These are phyloP conservation scores for Perizoma affinitatum DNA, from an alignment of 2,888 invertebrate species.

Conservation along the genomic window DNA sequence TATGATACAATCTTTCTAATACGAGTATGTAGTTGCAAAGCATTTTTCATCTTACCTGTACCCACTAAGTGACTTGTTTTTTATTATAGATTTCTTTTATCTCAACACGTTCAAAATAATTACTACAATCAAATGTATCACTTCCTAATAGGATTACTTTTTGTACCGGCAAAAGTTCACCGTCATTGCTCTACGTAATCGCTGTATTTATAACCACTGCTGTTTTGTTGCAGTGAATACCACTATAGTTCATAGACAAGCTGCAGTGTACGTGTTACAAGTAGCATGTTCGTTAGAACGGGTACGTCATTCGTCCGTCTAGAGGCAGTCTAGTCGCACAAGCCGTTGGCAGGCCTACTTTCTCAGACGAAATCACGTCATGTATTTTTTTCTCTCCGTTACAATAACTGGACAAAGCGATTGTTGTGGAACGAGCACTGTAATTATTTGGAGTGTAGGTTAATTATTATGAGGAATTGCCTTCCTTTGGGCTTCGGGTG, in stretches of 20 bases:
- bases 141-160: slow-evolving; percentile 27
- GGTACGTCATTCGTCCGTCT: slow-evolving; percentile 54
- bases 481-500: slow-evolving; percentile 46
- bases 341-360: slow-evolving; percentile 77
- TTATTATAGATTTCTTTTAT: slow-evolving; percentile 1
- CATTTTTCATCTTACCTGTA: background rate
- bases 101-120: slow-evolving; percentile 24
- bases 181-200: slow-evolving; percentile 14
- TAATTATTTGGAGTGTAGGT: slow-evolving; percentile 60
- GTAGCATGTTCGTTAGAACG: slow-evolving; percentile 5
- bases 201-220: slow-evolving; percentile 12
- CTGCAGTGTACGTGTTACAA: slow-evolving; percentile 40
- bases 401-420: slow-evolving; percentile 65
- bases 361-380: slow-evolving; percentile 62
- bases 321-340: slow-evolving; percentile 70
- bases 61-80: background rate
- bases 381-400: slow-evolving; percentile 66
- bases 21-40: background rate
- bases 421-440: slow-evolving; percentile 64
- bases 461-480: slow-evolving; percentile 55
- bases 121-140: slow-evolving; percentile 27
- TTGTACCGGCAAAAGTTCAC: slow-evolving; percentile 27
- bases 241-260: background rate
- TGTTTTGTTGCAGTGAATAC: background rate
- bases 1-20: no score